phyloP scores from a whole-genome alignment of 2,113 vertebrate species.

The Mus spicilegus region DNA sequence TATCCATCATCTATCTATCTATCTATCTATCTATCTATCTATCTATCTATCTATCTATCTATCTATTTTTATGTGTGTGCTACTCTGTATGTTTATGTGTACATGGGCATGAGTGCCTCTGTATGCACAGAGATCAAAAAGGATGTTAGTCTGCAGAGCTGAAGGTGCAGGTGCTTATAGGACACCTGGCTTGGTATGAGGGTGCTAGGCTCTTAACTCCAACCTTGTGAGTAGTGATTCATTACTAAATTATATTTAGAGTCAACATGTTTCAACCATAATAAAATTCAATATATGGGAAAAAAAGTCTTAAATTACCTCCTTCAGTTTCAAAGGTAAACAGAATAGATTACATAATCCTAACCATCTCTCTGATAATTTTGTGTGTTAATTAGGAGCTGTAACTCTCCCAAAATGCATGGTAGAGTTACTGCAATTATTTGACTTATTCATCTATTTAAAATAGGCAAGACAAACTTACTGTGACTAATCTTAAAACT shows the following conservation, averaged over 20 bases:
- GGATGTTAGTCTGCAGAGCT: background rate
- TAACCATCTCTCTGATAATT: background rate
- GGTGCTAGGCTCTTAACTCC: background rate
- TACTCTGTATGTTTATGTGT: background rate
- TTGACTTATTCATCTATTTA: background rate
- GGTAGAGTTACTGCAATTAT: background rate
- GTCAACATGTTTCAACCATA: background rate
- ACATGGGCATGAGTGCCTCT: background rate
- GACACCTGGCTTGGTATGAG: background rate
- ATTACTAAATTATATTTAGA: constrained; percentile 12
- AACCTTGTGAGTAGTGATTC: background rate
- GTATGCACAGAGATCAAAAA: background rate
- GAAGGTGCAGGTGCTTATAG: background rate
- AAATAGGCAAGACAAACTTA: background rate
- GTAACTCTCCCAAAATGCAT: background rate
- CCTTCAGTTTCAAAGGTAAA: background rate
- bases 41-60: background rate
- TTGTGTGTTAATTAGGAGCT: background rate
- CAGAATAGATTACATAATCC: background rate
- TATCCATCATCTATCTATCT: background rate
- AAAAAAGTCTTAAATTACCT: background rate
- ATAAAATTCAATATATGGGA: background rate
- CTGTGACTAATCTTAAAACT: background rate
- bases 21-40: background rate
- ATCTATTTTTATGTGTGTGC: background rate